Conservation (phyloP, 2,888 invertebrate genomes). For the Eudemis profundana region DNA sequence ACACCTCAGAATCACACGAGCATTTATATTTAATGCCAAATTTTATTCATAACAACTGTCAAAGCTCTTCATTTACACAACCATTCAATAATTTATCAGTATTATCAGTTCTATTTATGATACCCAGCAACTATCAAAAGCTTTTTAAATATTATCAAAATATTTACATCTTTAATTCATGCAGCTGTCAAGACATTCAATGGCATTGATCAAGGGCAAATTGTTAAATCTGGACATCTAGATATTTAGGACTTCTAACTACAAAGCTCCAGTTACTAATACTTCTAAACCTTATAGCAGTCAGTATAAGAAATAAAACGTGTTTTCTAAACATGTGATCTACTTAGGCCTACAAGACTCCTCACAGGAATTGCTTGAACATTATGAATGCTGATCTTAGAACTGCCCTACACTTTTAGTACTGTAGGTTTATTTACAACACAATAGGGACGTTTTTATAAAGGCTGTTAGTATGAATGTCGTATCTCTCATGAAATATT, state of each 20-base stretch:
- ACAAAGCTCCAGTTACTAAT: constrained; percentile 29
- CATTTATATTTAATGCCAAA: constrained; percentile 14
- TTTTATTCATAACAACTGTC: background rate
- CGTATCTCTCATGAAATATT: background rate
- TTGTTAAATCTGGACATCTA: constrained; percentile 1
- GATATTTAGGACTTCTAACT: constrained; percentile 6
- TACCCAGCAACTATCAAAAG: background rate
- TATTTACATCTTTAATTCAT: constrained; percentile 8
- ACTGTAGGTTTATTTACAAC: background rate
- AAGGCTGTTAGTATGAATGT: constrained; percentile 1
- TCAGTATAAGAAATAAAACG: constrained; percentile 27
- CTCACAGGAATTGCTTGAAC: constrained; percentile 12
- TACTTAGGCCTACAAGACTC: constrained; percentile 15
- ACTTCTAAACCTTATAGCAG: constrained; percentile 31
- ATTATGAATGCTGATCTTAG: background rate
- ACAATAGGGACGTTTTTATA: background rate
- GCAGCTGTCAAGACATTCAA: background rate
- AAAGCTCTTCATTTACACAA: constrained; percentile 9
- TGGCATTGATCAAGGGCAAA: constrained; percentile 23
- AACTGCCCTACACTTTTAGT: constrained; percentile 10
- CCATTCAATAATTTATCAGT: constrained; percentile 24
- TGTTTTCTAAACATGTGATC: constrained; percentile 4
- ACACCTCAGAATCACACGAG: constrained; percentile 1
- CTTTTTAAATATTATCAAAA: constrained; percentile 15
- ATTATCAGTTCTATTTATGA: background rate